A percentile compares a stretch with the other conserved stretches of the same genome.
Conservation (phyloP, 2,888 invertebrate species). For the Sisyra nigra region DNA sequence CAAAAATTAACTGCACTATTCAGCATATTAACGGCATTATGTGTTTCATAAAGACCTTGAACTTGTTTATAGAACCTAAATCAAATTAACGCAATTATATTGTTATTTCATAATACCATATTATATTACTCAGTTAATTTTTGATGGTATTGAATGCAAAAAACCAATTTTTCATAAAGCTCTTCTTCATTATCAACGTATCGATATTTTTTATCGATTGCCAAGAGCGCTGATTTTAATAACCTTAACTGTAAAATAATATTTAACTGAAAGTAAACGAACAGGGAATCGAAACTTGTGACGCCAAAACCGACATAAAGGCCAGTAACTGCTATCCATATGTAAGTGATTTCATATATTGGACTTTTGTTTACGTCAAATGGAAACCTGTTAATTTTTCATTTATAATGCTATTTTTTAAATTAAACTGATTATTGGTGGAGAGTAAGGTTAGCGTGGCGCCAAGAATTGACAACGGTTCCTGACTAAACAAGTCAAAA, state of each 20-base stretch:
- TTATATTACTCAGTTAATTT: background rate
- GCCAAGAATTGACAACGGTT: no score
- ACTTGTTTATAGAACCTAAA: background rate
- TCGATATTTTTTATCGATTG: background rate
- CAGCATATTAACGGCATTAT: background rate
- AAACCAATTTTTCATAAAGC: slow-evolving; percentile 1
- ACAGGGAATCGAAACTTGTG: background rate
- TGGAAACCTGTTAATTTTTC: background rate
- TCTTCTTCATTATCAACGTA: background rate
- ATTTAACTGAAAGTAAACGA: background rate
- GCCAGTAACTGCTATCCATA: background rate
- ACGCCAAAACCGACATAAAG: background rate
- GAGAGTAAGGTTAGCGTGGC: no score
- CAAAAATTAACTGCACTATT: background rate
- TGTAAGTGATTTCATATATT: background rate
- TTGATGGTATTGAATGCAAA: slow-evolving; percentile 4
- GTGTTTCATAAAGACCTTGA: background rate
- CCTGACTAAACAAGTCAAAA: no score
- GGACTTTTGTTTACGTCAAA: slow-evolving; percentile 3
- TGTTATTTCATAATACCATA: background rate
- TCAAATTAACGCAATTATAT: background rate
- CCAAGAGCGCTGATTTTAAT: background rate
- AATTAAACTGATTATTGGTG: no score
- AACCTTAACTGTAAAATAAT: background rate
- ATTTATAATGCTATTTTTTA: background rate